Conservation (phyloP, 1,140 invertebrate genomes). For the Lordiphosa stackelbergi region DNA sequence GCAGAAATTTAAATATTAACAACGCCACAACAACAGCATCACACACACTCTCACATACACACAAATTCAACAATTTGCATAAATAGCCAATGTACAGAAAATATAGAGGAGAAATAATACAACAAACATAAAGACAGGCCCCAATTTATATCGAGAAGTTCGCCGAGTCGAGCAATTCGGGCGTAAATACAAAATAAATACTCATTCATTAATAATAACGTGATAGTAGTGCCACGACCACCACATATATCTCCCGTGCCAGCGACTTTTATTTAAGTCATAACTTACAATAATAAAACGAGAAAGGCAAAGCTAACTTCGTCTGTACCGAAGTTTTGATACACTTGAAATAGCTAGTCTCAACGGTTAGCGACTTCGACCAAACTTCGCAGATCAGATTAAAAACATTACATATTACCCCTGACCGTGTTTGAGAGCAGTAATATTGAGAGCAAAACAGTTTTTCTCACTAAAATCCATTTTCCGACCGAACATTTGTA, state of each 20-base stretch:
- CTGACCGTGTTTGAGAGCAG: too few species aligned
- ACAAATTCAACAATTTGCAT: constrained; percentile 62
- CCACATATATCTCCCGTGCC: constrained; percentile 18
- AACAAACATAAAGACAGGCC: constrained; percentile 8
- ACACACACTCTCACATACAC: constrained; percentile 10
- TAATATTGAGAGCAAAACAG: too few species aligned
- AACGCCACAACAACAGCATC: constrained; percentile 19
- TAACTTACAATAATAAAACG: constrained; percentile 50
- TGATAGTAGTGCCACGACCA: constrained; percentile 52
- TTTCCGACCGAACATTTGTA: too few species aligned
- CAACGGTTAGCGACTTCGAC: too few species aligned
- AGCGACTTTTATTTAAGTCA: constrained; percentile 60
- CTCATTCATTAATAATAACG: constrained; percentile 75
- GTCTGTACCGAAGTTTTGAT: too few species aligned
- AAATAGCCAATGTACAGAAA: constrained; percentile 50
- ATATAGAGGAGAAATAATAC: constrained; percentile 21
- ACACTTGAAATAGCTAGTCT: too few species aligned
- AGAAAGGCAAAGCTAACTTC: too few species aligned
- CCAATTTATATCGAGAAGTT: constrained; percentile 18
- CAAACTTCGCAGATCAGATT: too few species aligned
- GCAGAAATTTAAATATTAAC: constrained; percentile 60
- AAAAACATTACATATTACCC: too few species aligned
- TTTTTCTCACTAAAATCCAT: too few species aligned
- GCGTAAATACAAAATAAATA: constrained; percentile 73
- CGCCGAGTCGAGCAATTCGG: constrained; percentile 41